Evolutionary conservation across 1,140 invertebrate species (phyloP).

Genomic region (Drosophila repletoides): DNA sequence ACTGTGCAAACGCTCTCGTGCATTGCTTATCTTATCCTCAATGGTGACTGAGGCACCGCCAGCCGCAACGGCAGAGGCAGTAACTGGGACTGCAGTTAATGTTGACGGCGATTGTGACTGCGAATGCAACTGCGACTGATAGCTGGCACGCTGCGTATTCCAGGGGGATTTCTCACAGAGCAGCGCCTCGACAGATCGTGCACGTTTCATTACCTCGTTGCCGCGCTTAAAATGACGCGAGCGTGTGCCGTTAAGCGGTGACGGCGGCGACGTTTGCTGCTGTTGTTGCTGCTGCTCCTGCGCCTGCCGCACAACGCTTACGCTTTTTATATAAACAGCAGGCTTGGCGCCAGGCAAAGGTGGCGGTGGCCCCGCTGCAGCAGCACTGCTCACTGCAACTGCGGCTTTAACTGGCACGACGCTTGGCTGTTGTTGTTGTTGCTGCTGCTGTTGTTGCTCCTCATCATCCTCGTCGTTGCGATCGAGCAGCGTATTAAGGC

Average conservation of each 20-base stretch:
- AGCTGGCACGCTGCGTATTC: constrained; percentile 55
- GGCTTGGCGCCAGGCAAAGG: constrained; percentile 57
- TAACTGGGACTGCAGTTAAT: too few relatives aligned
- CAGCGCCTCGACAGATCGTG: constrained; percentile 91
- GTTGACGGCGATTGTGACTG: constrained; percentile 1
- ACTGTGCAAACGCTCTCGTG: constrained; percentile 71
- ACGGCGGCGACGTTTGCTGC: constrained; percentile 11
- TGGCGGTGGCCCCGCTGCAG: constrained; percentile 37
- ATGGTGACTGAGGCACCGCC: constrained; percentile 74
- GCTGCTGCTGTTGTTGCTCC: not conserved
- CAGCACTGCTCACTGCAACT: not conserved
- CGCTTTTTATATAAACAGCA: constrained; percentile 35
- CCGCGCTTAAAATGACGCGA: constrained; percentile 79
- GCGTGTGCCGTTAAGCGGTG: constrained; percentile 34
- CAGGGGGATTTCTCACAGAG: constrained; percentile 84
- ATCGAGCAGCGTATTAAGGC: constrained; percentile 92
- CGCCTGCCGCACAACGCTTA: constrained; percentile 26
- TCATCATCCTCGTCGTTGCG: constrained; percentile 83
- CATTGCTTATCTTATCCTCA: constrained; percentile 80
- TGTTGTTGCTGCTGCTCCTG: constrained; percentile 19
- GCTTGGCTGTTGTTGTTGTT: constrained; percentile 8
- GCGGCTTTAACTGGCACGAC: not conserved
- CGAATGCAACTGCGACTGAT: constrained; percentile 52
- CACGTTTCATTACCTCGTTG: constrained; percentile 87
- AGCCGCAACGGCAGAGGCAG: constrained; percentile 27